Percentiles rank a stretch among this genome's conserved stretches.
phyloP scores from a whole-genome alignment of 2,113 vertebrate species.

The Muntiacus muntjak region DNA sequence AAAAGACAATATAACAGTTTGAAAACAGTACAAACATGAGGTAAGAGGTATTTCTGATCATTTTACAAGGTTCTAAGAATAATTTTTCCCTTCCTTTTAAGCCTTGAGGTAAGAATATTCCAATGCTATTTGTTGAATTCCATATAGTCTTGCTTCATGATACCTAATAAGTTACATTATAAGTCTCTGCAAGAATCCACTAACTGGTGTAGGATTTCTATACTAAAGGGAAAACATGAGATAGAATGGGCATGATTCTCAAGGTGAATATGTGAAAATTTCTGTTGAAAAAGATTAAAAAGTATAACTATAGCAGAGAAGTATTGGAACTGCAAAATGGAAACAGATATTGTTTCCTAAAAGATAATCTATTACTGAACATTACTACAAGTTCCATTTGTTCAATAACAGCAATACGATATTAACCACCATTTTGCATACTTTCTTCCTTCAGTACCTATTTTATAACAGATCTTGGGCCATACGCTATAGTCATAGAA shows the following conservation, averaged over 20 bases:
- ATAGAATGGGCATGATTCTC: neutral
- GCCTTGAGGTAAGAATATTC: neutral
- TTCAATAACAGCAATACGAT: neutral
- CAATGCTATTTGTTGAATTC: neutral
- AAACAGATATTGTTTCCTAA: neutral
- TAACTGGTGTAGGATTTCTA: neutral
- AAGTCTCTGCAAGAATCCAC: neutral
- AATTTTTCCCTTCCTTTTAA: neutral
- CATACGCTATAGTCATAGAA: neutral
- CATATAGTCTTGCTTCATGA: neutral
- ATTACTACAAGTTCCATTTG: neutral
- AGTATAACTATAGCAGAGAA: neutral
- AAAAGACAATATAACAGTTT: constrained; percentile 50
- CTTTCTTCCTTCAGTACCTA: neutral
- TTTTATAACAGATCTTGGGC: neutral
- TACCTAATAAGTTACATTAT: neutral
- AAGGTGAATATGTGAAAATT: neutral
- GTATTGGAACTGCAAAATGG: neutral
- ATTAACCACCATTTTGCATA: constrained; percentile 7
- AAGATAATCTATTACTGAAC: neutral
- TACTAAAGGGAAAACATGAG: neutral
- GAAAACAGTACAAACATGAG: constrained; percentile 30
- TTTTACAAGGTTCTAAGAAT: constrained; percentile 12
- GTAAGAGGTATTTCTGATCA: neutral
- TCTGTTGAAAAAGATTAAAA: neutral